Percentiles rank a stretch among this genome's conserved stretches.
These are phyloP conservation scores for Spilarctia lutea DNA, from an alignment of 2,888 invertebrate species.

Conservation along the genomic window DNA sequence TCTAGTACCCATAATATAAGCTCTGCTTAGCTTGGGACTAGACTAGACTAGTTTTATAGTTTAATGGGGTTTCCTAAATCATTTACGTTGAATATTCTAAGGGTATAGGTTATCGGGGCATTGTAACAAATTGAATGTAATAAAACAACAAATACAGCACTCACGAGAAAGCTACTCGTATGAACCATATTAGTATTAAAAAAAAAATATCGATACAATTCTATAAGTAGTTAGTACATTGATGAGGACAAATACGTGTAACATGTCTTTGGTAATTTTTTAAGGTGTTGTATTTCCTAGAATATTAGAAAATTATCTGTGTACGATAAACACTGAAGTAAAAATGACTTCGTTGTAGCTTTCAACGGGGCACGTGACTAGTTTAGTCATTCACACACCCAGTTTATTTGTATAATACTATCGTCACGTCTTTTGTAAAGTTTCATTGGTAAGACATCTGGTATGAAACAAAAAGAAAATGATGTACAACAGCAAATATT, in stretches of 20 bases:
- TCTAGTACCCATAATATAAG: too few species aligned
- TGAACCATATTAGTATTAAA: not conserved
- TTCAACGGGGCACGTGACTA: conserved; percentile 34
- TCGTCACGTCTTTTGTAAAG: conserved; percentile 52
- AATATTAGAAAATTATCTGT: not conserved
- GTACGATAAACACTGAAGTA: not conserved
- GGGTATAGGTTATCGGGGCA: not conserved
- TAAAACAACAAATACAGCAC: not conserved
- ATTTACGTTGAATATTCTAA: not conserved
- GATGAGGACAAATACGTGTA: not conserved
- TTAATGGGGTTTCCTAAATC: not conserved
- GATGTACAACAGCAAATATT: conserved; percentile 41
- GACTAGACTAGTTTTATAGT: too few species aligned
- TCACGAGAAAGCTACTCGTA: not conserved
- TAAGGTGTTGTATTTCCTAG: not conserved
- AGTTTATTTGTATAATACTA: conserved; percentile 39
- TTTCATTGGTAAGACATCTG: conserved; percentile 39
- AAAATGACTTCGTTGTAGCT: conserved; percentile 1
- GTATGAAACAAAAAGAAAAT: conserved; percentile 39
- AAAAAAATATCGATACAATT: conserved; percentile 1
- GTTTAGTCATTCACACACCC: conserved; percentile 38
- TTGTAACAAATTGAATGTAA: not conserved
- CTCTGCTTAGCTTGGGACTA: too few species aligned
- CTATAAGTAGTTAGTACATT: too few species aligned
- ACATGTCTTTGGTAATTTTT: not conserved